Conservation (phyloP, 2,797 vertebrate genomes). For the Poeciliopsis gracilis region DNA sequence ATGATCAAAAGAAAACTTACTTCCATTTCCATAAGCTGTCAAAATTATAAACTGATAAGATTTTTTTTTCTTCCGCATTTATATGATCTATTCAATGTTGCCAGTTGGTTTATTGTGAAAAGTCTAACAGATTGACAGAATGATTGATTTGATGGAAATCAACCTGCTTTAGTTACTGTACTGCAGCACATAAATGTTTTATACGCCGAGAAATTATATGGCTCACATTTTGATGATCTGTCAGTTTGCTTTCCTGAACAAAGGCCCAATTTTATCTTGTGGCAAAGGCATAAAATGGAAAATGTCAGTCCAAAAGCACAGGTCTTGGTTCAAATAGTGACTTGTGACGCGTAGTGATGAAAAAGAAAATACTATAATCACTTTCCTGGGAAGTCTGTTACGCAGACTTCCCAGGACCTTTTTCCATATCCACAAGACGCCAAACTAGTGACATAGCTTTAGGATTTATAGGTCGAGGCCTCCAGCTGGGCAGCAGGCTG, state of each 20-base stretch:
- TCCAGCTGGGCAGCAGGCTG: conserved; percentile 75
- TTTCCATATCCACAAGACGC: conserved; percentile 56
- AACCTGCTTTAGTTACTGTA: not conserved
- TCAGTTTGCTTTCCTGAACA: not conserved
- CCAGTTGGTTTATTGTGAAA: not conserved
- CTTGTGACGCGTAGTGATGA: not conserved
- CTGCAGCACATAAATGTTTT: not conserved
- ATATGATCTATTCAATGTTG: not conserved
- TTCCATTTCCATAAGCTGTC: not conserved
- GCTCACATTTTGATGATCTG: not conserved
- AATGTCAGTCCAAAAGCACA: not conserved
- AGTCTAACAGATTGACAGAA: not conserved
- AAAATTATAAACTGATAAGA: not conserved
- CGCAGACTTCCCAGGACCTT: conserved; percentile 51
- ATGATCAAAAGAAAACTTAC: not conserved
- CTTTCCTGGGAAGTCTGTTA: not conserved
- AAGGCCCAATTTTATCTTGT: not conserved
- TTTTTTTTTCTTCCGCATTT: not conserved
- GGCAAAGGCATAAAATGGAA: not conserved
- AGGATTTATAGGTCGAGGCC: conserved; percentile 74
- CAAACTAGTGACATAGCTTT: conserved; percentile 64
- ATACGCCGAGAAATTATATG: not conserved
- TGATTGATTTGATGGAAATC: not conserved
- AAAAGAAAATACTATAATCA: not conserved
- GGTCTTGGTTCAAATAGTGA: not conserved